Evolutionary conservation across 2,888 invertebrate species (phyloP), one percentile per base, ranked within the genome.

Genomic region (Amblyjoppa fuscipennis): DNA sequence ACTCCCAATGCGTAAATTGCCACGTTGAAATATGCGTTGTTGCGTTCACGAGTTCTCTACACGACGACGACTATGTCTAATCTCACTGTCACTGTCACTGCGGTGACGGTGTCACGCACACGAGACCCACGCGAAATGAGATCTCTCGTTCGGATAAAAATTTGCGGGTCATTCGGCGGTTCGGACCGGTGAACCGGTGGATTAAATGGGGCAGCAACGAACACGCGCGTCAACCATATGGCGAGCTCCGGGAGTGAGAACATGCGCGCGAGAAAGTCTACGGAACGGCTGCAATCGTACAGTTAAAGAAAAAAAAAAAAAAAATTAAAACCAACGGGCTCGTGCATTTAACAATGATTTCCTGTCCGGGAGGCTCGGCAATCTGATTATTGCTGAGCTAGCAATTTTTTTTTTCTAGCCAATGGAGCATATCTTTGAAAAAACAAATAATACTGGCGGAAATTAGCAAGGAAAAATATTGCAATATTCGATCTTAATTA

Each of bases 81-180:
- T 77, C 41, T 71, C 71, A 82, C 53, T 77, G 75, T 70, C 77
- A 77, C 66, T 83, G 83, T 73, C 77, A 73, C 25, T 34, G 45
- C 34, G 38, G 38, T 56, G 53, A 20, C 49, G 49, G 25, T 28
- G 34, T 31, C 13, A n/a, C 25, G n/a, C 31, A 66, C 53, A 64
- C 25, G 66, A 68, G 34, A 16, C 51, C 41, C 45, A 56, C 20
- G 74, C 59, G 75, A 75, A 81, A 81, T 75, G 59, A 69, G 66
- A 81, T 75, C 68, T 68, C 68, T n/a, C 28, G 45, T 38, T 75
- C 28, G 73, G 49, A 73, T 83, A 34, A 31, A 66, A 83, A 70
- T 78, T 78, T 51, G 71, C 77, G 13, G 66, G 59, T 59, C 56
- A 73, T 66, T 82, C 64, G 59, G 53, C 76, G 61, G 25, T 38